Conservation (phyloP, 2,888 invertebrate species). For the Spilosoma lubricipeda region DNA sequence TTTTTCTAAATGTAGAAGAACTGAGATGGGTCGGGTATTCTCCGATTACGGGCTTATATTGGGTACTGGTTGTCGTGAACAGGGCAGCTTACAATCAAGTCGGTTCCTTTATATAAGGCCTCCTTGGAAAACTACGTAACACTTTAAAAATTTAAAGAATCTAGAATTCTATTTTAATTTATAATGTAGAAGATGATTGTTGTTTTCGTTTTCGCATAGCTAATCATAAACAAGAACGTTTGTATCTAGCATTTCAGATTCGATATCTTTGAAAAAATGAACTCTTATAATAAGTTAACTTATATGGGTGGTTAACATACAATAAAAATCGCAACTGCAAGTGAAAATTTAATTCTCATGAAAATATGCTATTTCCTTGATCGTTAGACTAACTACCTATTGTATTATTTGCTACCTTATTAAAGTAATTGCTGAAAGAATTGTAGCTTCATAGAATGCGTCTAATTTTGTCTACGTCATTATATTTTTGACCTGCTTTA, state of each 20-base stretch:
- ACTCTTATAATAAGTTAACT: too few relatives aligned
- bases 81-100: neutral
- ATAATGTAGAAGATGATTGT: too few relatives aligned
- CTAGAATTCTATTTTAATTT: too few relatives aligned
- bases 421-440: neutral
- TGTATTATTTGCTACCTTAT: neutral
- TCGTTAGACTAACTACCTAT: neutral
- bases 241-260: neutral
- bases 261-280: neutral
- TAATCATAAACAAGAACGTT: neutral
- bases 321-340: neutral
- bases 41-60: neutral
- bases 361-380: neutral
- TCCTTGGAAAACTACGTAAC: neutral
- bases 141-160: too few relatives aligned
- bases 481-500: neutral
- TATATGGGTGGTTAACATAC: too few relatives aligned
- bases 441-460: neutral
- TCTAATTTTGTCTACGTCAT: neutral
- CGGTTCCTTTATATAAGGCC: too few relatives aligned
- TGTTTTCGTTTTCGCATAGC: neutral
- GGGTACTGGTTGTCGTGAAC: neutral
- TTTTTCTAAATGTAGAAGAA: neutral
- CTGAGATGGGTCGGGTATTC: too few relatives aligned
- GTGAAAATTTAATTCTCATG: neutral